Percentiles rank a stretch among this genome's conserved stretches.
Conservation (phyloP, 2,888 invertebrate species). For the Xestobium rufovillosum region DNA sequence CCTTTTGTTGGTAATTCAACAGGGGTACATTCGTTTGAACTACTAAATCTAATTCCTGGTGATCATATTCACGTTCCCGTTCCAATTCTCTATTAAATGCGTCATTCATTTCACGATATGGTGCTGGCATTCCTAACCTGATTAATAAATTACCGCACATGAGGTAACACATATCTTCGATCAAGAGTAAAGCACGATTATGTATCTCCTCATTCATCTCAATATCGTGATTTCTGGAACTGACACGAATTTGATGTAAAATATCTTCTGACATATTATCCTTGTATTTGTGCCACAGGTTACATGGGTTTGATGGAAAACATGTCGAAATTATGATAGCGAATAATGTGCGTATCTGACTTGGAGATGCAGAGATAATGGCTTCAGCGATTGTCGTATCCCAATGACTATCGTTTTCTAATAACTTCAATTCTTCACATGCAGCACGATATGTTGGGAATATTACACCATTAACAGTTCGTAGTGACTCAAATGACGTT, state of each 20-base stretch:
- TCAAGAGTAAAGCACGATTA: slow-evolving; percentile 29
- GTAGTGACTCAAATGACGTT: no score
- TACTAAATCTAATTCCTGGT: no score
- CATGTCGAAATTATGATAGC: no score
- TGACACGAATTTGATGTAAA: slow-evolving; percentile 20
- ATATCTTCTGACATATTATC: slow-evolving; percentile 24
- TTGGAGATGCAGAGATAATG: slow-evolving; percentile 19
- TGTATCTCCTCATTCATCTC: slow-evolving; percentile 24
- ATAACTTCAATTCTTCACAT: background rate
- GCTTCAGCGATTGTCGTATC: slow-evolving; percentile 23
- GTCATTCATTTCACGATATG: slow-evolving; percentile 25
- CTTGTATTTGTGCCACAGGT: slow-evolving; percentile 22
- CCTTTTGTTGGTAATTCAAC: slow-evolving; percentile 15
- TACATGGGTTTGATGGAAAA: slow-evolving; percentile 19
- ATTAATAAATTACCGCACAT: slow-evolving; percentile 28
- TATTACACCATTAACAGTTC: slow-evolving; percentile 7
- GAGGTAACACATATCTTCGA: slow-evolving; percentile 33
- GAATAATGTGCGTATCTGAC: slow-evolving; percentile 27
- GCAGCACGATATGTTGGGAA: slow-evolving; percentile 10
- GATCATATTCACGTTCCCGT: no score
- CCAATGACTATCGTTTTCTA: background rate
- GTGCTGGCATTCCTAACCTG: slow-evolving; percentile 26
- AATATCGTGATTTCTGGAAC: slow-evolving; percentile 17
- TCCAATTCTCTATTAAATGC: slow-evolving; percentile 25
- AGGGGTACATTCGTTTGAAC: no score